Evolutionary conservation across 2,888 invertebrate species (phyloP).

Genomic region (Strigamia maritima): DNA sequence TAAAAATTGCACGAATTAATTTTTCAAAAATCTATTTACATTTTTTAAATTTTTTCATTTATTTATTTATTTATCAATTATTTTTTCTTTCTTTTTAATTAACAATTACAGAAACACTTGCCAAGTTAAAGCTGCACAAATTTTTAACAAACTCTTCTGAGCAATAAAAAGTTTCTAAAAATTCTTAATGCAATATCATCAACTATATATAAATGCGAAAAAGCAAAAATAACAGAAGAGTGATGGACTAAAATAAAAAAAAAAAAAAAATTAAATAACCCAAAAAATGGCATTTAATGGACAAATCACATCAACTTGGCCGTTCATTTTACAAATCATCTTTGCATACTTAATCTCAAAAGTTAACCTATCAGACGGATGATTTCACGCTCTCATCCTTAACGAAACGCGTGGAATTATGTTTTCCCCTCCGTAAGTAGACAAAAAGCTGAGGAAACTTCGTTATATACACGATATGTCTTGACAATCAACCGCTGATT

Average conservation of each 20-base stretch:
- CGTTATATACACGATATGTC: slow-evolving; percentile 38
- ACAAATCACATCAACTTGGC: background rate
- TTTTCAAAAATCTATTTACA: background rate
- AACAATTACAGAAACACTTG: background rate
- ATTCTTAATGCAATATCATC: background rate
- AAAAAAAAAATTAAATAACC: background rate
- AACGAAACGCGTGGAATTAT: background rate
- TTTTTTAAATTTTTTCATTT: background rate
- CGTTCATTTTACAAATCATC: background rate
- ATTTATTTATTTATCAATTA: background rate
- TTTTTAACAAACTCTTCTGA: background rate
- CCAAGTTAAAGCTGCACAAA: background rate
- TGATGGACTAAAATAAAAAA: background rate
- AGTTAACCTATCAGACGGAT: background rate
- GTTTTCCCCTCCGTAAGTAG: background rate
- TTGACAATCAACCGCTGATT: background rate
- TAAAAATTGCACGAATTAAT: no score
- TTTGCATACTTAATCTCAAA: background rate
- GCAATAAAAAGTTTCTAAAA: background rate
- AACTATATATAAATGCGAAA: background rate
- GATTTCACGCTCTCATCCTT: background rate
- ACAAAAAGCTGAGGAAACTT: slow-evolving; percentile 25
- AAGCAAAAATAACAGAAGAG: background rate
- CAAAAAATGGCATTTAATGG: background rate
- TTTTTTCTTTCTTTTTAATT: background rate